phyloP scores from a whole-genome alignment of 1,140 invertebrate genomes.

The Gonioctena quinquepunctata region DNA sequence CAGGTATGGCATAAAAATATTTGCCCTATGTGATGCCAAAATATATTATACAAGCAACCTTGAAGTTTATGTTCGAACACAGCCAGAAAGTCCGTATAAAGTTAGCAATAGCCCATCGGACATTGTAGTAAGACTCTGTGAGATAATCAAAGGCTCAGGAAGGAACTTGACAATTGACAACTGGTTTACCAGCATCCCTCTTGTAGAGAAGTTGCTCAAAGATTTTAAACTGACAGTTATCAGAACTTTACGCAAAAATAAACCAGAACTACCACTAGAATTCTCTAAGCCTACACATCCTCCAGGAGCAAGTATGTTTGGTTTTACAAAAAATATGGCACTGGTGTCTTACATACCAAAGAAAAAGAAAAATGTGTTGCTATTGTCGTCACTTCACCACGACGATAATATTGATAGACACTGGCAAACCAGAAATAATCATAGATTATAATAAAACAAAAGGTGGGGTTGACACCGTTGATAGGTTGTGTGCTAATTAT shows the following conservation, averaged over 20 bases:
- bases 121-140: slow-evolving; percentile 43
- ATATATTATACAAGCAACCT: slow-evolving; percentile 41
- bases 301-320: slow-evolving; percentile 33
- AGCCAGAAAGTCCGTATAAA: slow-evolving; percentile 38
- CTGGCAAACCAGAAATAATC: slow-evolving; percentile 42
- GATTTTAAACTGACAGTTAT: slow-evolving; percentile 39
- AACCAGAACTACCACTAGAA: slow-evolving; percentile 28
- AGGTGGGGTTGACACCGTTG: slow-evolving; percentile 9
- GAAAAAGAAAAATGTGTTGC: slow-evolving; percentile 40
- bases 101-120: slow-evolving; percentile 29
- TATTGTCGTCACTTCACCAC: slow-evolving; percentile 47
- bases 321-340: slow-evolving; percentile 18
- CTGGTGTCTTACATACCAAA: slow-evolving; percentile 45
- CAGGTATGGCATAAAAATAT: slow-evolving; percentile 52
- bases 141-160: slow-evolving; percentile 38
- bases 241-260: slow-evolving; percentile 45
- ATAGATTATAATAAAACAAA: slow-evolving; percentile 19
- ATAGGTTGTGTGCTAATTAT: slow-evolving; percentile 13
- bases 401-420: slow-evolving; percentile 31
- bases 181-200: slow-evolving; percentile 45
- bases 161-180: slow-evolving; percentile 51
- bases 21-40: slow-evolving; percentile 36
- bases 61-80: slow-evolving; percentile 43
- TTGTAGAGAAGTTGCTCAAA: slow-evolving; percentile 28
- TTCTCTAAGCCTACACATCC: slow-evolving; percentile 2